Evolutionary conservation across 2,113 vertebrate genomes (phyloP).

Genomic region (Bettongia penicillata): DNA sequence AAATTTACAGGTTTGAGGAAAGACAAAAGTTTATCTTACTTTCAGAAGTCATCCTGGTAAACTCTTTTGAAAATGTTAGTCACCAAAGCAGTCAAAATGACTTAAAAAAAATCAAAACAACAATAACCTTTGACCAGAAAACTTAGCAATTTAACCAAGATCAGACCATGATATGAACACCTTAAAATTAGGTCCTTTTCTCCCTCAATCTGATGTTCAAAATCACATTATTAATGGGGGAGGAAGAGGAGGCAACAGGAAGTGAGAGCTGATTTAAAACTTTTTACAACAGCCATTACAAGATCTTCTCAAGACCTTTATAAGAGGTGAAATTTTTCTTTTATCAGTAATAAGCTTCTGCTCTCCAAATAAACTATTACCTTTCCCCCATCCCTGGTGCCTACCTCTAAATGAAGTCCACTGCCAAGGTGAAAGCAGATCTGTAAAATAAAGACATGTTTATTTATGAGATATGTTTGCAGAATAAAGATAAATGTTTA

Average conservation of each 20-base stretch:
- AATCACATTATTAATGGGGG: not conserved
- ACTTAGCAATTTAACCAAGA: not conserved
- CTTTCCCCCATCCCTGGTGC: not conserved
- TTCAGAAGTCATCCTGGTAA: constrained; percentile 12
- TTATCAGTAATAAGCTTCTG: not conserved
- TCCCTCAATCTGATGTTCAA: not conserved
- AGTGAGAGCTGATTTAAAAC: constrained; percentile 21
- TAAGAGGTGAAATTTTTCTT: not conserved
- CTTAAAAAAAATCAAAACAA: not conserved
- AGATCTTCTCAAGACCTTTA: not conserved
- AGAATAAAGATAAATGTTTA: constrained; percentile 67
- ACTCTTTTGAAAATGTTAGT: not conserved
- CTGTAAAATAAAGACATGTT: constrained; percentile 79
- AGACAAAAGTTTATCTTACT: not conserved
- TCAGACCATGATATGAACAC: not conserved
- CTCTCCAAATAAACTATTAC: not conserved
- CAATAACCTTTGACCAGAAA: not conserved
- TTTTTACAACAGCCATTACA: not conserved
- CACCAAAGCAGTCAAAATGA: constrained; percentile 8
- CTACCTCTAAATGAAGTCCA: constrained; percentile 85
- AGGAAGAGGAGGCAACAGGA: not conserved
- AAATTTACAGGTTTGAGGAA: constrained; percentile 18
- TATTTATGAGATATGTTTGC: not conserved
- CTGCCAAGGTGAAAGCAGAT: constrained; percentile 79
- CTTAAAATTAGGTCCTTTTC: constrained; percentile 23